Conservation (phyloP, 2,888 invertebrate species). For the Torymus auratus region DNA sequence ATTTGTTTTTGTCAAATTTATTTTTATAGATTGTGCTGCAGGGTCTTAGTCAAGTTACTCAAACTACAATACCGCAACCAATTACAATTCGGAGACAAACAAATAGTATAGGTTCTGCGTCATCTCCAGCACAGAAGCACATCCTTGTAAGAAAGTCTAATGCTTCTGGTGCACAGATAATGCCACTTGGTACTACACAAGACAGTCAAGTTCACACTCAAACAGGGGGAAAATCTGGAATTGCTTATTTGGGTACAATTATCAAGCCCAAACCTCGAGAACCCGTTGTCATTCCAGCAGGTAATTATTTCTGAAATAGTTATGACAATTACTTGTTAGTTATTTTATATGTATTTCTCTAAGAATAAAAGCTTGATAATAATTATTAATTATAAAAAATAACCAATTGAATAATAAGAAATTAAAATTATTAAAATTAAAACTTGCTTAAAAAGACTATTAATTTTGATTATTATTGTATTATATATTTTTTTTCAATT, state of each 20-base stretch:
- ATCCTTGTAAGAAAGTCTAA: constrained; percentile 72
- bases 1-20: background rate
- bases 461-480: background rate
- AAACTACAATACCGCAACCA: constrained; percentile 61
- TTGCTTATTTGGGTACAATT: constrained; percentile 74
- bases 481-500: constrained; percentile 2
- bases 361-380: background rate
- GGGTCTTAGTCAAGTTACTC: constrained; percentile 69
- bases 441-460: too few species aligned
- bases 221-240: constrained; percentile 73
- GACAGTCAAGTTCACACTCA: constrained; percentile 68
- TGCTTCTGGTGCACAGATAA: constrained; percentile 72
- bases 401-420: too few species aligned
- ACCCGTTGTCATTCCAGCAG: constrained; percentile 72
- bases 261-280: constrained; percentile 70
- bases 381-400: background rate
- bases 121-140: constrained; percentile 70
- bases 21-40: constrained; percentile 71
- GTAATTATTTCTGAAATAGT: constrained; percentile 60
- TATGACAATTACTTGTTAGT: background rate
- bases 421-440: too few species aligned
- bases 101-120: constrained; percentile 62
- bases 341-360: background rate
- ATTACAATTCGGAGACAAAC: constrained; percentile 54
- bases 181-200: constrained; percentile 70